A percentile compares a stretch with the other conserved stretches of the same genome.
These are phyloP conservation scores for Gavialis gangeticus DNA, from an alignment of 2,113 vertebrate genomes.

Conservation along the genomic window DNA sequence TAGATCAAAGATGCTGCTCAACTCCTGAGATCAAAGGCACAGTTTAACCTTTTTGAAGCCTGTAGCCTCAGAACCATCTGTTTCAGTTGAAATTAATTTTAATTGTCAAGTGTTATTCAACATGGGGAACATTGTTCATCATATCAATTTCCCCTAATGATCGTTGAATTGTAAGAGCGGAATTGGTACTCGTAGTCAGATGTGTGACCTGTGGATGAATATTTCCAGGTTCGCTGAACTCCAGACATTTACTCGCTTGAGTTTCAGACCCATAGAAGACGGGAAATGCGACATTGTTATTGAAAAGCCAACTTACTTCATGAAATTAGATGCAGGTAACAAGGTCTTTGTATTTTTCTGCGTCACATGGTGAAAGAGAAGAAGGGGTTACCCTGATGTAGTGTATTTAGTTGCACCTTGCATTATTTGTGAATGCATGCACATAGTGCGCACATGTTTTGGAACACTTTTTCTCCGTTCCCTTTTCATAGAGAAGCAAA, in stretches of 20 bases:
- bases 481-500: background rate
- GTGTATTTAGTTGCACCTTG: background rate
- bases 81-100: constrained; percentile 56
- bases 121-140: constrained; percentile 13
- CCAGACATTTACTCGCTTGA: constrained; percentile 87
- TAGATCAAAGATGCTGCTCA: constrained; percentile 71
- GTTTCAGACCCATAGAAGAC: constrained; percentile 85
- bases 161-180: background rate
- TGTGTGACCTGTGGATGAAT: constrained; percentile 17
- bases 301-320: constrained; percentile 93
- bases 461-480: background rate
- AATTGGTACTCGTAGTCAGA: background rate
- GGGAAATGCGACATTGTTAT: constrained; percentile 90
- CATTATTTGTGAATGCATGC: background rate
- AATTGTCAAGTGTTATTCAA: constrained; percentile 51
- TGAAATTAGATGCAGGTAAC: constrained; percentile 98
- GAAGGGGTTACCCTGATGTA: background rate
- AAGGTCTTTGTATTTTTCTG: background rate
- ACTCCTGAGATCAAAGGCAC: constrained; percentile 58
- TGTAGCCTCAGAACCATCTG: constrained; percentile 41
- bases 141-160: constrained; percentile 9
- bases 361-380: background rate
- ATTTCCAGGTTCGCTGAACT: constrained; percentile 94
- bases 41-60: constrained; percentile 72
- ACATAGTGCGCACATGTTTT: background rate